Percentiles rank a stretch among this genome's conserved stretches.
phyloP scores from a whole-genome alignment of 2,113 vertebrate species.

The Xiphorhynchus elegans region DNA sequence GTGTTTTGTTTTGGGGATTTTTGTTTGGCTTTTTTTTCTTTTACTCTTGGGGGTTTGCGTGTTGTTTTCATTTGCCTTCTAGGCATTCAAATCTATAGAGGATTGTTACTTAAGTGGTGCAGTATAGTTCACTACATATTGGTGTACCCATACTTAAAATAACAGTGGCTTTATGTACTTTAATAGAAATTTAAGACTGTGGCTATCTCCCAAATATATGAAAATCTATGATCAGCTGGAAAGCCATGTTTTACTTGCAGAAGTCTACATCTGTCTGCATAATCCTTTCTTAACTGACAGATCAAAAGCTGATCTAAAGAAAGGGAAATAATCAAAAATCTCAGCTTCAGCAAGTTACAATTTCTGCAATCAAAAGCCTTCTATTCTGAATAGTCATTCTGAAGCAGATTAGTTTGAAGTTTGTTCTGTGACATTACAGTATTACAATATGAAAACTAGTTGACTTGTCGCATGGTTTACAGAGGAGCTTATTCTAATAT shows the following conservation, averaged over 20 bases:
- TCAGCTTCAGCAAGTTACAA: not conserved
- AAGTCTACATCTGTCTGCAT: not conserved
- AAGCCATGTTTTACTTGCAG: not conserved
- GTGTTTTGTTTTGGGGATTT: not conserved
- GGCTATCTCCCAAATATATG: not conserved
- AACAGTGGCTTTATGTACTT: not conserved
- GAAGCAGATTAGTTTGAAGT: not conserved
- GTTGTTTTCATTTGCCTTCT: not conserved
- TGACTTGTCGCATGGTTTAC: not conserved
- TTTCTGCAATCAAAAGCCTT: not conserved
- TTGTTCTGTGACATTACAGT: not conserved
- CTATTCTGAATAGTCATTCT: not conserved
- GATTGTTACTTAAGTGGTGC: not conserved
- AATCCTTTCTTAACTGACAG: not conserved
- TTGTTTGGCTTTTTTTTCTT: not conserved
- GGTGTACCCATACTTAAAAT: not conserved
- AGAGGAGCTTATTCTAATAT: not conserved
- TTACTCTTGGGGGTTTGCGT: not conserved
- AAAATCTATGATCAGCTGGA: not conserved
- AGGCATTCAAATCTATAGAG: not conserved
- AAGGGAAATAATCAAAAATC: not conserved
- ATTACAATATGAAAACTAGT: not conserved
- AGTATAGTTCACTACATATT: not conserved
- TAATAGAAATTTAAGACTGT: not conserved
- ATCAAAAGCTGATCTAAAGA: not conserved